A percentile compares a stretch with the other conserved stretches of the same genome.
Conservation (phyloP, 2,113 vertebrate species). For the Pangasianodon gigas region DNA sequence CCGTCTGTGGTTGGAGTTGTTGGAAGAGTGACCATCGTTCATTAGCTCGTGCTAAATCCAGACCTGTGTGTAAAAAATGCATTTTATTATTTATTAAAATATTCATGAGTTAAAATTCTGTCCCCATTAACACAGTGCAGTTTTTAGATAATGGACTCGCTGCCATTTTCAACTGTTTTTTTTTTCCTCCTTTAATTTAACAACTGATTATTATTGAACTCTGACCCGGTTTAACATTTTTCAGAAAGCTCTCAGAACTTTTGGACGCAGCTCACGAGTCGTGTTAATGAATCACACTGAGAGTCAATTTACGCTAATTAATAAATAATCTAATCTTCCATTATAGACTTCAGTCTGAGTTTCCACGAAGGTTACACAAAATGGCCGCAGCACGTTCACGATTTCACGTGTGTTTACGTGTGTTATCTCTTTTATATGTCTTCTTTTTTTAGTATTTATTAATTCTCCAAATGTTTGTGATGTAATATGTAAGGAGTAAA, state of each 20-base stretch:
- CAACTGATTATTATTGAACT: not conserved
- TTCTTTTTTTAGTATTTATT: not conserved
- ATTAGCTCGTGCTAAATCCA: slow-evolving; percentile 62
- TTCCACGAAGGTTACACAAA: not conserved
- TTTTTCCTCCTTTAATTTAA: not conserved
- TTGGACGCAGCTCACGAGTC: not conserved
- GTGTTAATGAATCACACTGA: not conserved
- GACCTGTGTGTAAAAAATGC: slow-evolving; percentile 49
- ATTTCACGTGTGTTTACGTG: not conserved
- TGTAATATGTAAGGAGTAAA: too few relatives aligned
- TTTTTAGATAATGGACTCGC: not conserved
- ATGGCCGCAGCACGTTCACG: not conserved
- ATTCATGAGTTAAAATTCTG: slow-evolving; percentile 31
- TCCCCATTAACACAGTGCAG: slow-evolving; percentile 25
- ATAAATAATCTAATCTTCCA: not conserved
- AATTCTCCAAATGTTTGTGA: too few relatives aligned
- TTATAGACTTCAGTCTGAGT: not conserved
- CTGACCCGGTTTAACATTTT: not conserved
- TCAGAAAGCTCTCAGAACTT: not conserved
- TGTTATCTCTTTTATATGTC: not conserved
- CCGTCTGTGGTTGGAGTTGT: slow-evolving; percentile 67
- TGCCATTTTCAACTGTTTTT: not conserved
- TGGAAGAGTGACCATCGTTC: slow-evolving; percentile 66
- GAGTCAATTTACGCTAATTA: slow-evolving; percentile 3
- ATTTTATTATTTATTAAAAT: slow-evolving; percentile 28